Conservation (phyloP, 2,888 invertebrate species). For the Desoria tigrina region DNA sequence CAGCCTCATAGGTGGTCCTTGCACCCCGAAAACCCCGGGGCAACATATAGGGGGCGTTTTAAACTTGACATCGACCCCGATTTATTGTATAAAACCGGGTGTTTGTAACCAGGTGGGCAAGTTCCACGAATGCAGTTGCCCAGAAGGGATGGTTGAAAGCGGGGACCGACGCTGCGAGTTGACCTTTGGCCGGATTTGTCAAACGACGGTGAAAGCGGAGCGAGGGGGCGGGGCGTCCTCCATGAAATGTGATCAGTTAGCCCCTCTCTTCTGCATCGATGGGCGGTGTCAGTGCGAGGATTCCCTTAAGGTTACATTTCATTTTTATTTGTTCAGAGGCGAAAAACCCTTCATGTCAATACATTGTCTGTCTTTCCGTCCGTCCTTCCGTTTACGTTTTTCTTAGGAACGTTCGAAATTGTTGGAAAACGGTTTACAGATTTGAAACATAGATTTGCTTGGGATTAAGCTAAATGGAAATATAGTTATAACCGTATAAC, state of each 20-base stretch:
- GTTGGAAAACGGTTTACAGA: no score
- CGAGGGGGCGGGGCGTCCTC: background rate
- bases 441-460: no score
- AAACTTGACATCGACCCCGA: background rate
- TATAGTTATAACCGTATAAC: no score
- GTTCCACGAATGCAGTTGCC: conserved; percentile 25
- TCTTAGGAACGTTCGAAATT: no score
- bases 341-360: no score
- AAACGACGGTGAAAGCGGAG: background rate
- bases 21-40: conserved; percentile 14
- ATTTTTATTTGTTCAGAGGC: no score
- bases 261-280: conserved; percentile 11
- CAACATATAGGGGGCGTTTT: no score
- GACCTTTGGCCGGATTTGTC: conserved; percentile 25
- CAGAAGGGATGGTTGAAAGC: conserved; percentile 29
- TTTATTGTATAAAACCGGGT: conserved; percentile 18
- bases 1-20: conserved; percentile 33
- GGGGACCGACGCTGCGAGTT: conserved; percentile 25
- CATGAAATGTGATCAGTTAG: conserved; percentile 10
- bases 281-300: conserved; percentile 18
- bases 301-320: background rate
- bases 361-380: no score
- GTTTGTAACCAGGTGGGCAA: conserved; percentile 17
- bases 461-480: no score
- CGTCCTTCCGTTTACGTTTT: no score